Evolutionary conservation across 2,797 vertebrate species (phyloP), one percentile per base, ranked within the genome.

Genomic region (Netta rufina): DNA sequence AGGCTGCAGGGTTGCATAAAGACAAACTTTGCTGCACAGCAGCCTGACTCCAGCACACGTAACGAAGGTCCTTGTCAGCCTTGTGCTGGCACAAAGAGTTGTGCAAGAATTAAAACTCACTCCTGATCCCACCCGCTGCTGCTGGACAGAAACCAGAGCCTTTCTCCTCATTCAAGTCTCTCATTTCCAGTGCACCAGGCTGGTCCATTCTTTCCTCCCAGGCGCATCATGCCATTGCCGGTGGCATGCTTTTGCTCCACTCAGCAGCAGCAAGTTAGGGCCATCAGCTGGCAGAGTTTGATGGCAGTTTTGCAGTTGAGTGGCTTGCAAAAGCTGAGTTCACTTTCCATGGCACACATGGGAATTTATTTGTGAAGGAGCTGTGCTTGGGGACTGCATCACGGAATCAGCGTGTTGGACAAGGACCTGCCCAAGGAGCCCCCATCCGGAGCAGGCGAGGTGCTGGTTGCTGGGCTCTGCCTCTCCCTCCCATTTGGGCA

Each of bases 361-460:
- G 2, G 25, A 75, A 79, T n/a, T 36, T 6, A 5, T 8, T 54
- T 0, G 3, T n/a, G 21, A 27, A 57, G 25, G 20, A 57, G 66
- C 49, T 8, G 0, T 18, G 30, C 72, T 77, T 1, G 0, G 16
- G 72, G 36, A 38, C 22, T 1, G 2, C 3, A 6, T 13, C 27
- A 2, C 3, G 0, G 41, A 1, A 1, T 12, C 13, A 0, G 6
- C 33, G 16, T 13, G 32, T 41, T 3, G 54, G 69, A 43, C 18
- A 27, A 13, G 33, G 38, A 18, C 49, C 24, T 43, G 13, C n/a
- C 73, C 36, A 19, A 11, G n/a, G 24, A 27, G 6, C 8, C 57
- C 57, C 51, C 11, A 1, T 13, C 8, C 9, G 70, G 43, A 53
- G 69, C 17, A 28, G 25, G 1, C 7, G 51, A 36, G 70, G 24